phyloP scores from a whole-genome alignment of 2,888 invertebrate species.

The Drosophila tanythrix region DNA sequence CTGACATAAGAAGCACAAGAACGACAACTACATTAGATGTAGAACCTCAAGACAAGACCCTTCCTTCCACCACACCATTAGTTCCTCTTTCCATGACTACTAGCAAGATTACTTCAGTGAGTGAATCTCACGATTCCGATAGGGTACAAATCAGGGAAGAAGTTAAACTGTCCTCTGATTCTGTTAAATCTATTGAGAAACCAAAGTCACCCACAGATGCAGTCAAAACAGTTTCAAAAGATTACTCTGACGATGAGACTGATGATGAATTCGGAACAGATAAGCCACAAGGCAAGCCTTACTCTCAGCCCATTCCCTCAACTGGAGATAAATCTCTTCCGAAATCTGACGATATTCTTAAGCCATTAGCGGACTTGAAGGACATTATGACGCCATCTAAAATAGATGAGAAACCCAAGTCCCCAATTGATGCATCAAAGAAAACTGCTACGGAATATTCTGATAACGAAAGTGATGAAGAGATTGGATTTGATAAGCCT shows the following conservation, averaged over 20 bases:
- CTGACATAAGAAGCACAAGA: neutral
- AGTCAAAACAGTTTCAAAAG: neutral
- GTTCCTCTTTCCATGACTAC: too few species aligned
- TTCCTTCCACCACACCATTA: too few species aligned
- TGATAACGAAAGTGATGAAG: neutral
- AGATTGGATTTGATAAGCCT: neutral
- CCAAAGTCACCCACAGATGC: neutral
- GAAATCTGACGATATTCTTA: constrained; percentile 10
- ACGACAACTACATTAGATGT: neutral
- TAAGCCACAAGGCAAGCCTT: constrained; percentile 11
- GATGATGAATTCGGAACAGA: neutral
- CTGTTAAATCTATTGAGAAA: too few species aligned
- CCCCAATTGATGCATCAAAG: neutral
- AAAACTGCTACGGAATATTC: neutral
- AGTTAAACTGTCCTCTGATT: too few species aligned
- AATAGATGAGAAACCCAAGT: constrained; percentile 8
- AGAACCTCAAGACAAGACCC: neutral
- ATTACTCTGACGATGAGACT: neutral
- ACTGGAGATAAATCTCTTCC: constrained; percentile 9
- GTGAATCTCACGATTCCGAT: too few species aligned
- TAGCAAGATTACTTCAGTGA: too few species aligned
- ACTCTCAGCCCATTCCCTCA: constrained; percentile 7
- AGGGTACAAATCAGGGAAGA: too few species aligned
- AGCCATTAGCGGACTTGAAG: neutral
- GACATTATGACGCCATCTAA: constrained; percentile 8